Base-by-base conservation (phyloP, 1,140 invertebrate species). In the Colletes gigas region DNA sequence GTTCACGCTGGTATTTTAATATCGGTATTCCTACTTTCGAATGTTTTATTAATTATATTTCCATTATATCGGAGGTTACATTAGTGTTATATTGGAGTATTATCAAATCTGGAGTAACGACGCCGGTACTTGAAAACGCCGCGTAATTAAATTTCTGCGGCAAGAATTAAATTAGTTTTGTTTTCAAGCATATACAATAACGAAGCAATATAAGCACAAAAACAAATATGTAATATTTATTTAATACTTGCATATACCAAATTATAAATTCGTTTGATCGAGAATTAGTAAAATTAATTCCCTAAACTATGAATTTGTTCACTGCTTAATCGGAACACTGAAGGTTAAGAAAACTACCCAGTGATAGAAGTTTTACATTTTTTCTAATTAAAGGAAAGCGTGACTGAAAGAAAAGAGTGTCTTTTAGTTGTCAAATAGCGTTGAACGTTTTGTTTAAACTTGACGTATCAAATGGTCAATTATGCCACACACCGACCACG, bases 131-230 rank as follows among this genome's bases (percentile, higher is more conserved):
- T 39, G 41, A 68, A 73, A 68, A 78, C 39, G 57, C 17, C 12
- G 57, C 39, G 82, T 81, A 83, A 83, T 82, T 74, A 83, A 74
- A 81, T 83, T 81, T 81, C 19, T 44, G 39, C 62, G 12, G 63
- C 6, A 41, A 14, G 62, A 30, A 55, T 73, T 73, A 72, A 59
- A 69, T 59, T 69, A 41, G 50, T 83, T 69, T 68, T 55, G 62
- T 47, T 54, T 30, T n/a, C 44, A 15, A 50, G 30, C n/a, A 52
- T 41, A 39, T 8, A 55, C 39, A 50, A 30, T 9, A 12, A 47
- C 4, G 1, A 59, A 54, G 60, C n/a, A 30, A 30, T 30, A 30
- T 30, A 30, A 30, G 39, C 10, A 44, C 44, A 44, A 9, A 44
- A 44, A 44, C 50, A 41, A 55, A 47, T 15, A 59, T 21, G 21